Percentiles rank a stretch among this genome's conserved stretches.
Evolutionary conservation across 1,140 invertebrate species (phyloP).

Genomic region (Gryllus bimaculatus): DNA sequence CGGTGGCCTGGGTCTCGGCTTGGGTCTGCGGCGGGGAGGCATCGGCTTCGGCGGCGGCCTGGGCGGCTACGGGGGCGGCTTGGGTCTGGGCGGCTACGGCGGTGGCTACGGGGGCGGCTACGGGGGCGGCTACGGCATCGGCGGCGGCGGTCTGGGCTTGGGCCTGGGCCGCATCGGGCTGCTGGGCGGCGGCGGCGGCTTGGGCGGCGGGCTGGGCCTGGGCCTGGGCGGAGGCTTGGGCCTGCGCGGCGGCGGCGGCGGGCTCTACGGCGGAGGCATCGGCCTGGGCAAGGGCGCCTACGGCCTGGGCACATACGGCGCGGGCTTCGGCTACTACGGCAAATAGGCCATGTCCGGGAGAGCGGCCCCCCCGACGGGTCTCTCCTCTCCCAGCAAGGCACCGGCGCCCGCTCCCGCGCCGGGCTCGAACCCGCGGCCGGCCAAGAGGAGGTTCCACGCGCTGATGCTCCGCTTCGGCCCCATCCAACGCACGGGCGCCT

Average conservation of each 20-base stretch:
- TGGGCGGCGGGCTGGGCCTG: background rate
- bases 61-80: background rate
- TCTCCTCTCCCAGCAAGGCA: no score
- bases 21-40: no score
- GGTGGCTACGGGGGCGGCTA: no score
- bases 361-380: no score
- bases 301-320: background rate
- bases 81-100: background rate
- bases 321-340: background rate
- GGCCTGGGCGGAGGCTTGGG: background rate
- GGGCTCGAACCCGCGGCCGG: no score
- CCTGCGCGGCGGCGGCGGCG: no score
- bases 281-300: background rate
- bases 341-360: background rate
- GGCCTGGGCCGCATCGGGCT: background rate
- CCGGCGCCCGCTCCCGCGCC: no score
- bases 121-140: background rate
- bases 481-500: no score
- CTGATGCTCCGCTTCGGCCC: no score
- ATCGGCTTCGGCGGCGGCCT: background rate
- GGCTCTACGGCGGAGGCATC: background rate
- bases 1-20: no score
- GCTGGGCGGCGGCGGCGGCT: background rate
- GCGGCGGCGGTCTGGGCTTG: background rate
- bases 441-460: no score